Evolutionary conservation across 2,797 vertebrate species (phyloP), one percentile per base, ranked within the genome.

Genomic region (Limnodromus scolopaceus): DNA sequence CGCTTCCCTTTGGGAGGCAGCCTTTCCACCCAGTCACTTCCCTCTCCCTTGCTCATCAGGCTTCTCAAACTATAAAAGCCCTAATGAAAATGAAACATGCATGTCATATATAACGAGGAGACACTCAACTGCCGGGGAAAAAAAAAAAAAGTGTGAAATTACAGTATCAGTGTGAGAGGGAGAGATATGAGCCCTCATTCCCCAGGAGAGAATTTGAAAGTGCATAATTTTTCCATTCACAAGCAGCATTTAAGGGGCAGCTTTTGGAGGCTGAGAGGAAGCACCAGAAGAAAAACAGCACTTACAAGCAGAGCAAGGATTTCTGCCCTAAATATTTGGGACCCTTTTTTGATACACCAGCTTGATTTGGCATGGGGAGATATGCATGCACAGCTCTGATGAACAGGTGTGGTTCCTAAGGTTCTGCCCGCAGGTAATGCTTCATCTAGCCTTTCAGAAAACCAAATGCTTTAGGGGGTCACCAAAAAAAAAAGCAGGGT

Each of bases 41-140:
- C 54, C 46, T 64, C 53, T 64, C 20, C 48, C 51, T 57, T 75
- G 39, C 79, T 94, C 92, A 76, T 91, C 92, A 86, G 91, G 32
- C 61, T 57, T 66, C 93, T 85, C 91, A 65, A 41, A 38, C 81
- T 54, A 70, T 55, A 91, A 77, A 91, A 91, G 77, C 45, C 61
- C 68, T 92, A 89, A 84, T 45, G 94, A 89, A 97, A 97, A 82
- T 30, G 79, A 91, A 97, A 92, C 84, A 61, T 66, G 79, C 36
- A 55, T 39, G 6, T 72, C n/a, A 63, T 75, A 61, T 12, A 63
- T 30, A 95, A 82, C 2, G 0, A 94, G 71, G 32, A 87, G 69
- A 91, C 24, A n/a, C 70, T 45, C 81, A 54, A 92, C 84, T 58
- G 20, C 74, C 93, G 74, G 63, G 4, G 18, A 72, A 84, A 63